Percentiles rank a stretch among this genome's conserved stretches.
These are phyloP conservation scores for Zalophus californianus DNA, from an alignment of 2,797 vertebrate species.

Conservation along the genomic window DNA sequence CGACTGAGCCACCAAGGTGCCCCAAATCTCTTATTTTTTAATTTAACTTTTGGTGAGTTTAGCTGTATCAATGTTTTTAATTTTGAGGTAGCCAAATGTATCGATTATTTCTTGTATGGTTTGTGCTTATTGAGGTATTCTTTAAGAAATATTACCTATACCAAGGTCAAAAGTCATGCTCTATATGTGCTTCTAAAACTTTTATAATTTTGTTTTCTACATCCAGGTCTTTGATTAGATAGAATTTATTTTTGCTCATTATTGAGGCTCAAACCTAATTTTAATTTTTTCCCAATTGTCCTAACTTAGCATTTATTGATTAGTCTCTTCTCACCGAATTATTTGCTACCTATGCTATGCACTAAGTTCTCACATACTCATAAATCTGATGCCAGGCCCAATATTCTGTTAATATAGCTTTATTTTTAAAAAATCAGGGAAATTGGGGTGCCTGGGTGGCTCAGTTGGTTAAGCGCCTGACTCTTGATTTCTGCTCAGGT, in stretches of 20 bases:
- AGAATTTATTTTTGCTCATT: not conserved
- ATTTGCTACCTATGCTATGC: not conserved
- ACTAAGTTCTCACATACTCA: not conserved
- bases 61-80: not conserved
- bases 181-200: not conserved
- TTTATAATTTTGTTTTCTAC: not conserved
- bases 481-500: no score
- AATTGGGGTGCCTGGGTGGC: no score
- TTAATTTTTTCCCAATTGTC: not conserved
- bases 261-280: not conserved
- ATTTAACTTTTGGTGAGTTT: slow-evolving; percentile 49
- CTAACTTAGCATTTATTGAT: not conserved
- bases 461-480: no score
- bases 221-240: not conserved
- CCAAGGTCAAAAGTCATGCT: not conserved
- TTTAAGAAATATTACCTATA: not conserved
- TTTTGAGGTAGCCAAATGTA: slow-evolving; percentile 23
- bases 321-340: not conserved
- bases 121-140: not conserved
- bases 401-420: slow-evolving; percentile 31
- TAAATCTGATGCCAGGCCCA: not conserved
- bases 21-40: not conserved
- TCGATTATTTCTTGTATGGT: not conserved
- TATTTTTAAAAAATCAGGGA: slow-evolving; percentile 9
- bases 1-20: no score